Evolutionary conservation across 92 coral and sea anemone genomes (phyloP), one percentile per base, ranked within the genome.

Genomic region (Parazoanthus darwini): DNA sequence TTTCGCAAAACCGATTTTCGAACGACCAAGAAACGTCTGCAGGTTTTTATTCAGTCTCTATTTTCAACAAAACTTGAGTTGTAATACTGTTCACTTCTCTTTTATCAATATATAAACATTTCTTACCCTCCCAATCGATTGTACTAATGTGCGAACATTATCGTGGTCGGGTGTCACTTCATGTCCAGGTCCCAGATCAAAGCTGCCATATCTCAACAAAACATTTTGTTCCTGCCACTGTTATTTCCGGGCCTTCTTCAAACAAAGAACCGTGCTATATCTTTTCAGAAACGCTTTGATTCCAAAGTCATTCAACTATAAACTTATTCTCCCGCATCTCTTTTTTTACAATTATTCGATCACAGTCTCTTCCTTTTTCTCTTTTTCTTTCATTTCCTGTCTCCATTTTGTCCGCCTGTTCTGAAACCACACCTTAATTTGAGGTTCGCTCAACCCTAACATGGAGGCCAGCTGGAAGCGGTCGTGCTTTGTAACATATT

Each of bases 391-490:
- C 74, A 88, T 92, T 66, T 88, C 82, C 44, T 92, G 92, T 37
- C 96, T 92, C 97, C 98, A 95, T 74, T 97, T 97, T 50, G 99
- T 97, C 66, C 99, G 90, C 91, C 99, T 89, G 84, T 97, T 97
- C 83, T 97, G 99, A 84, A 97, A 97, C 99, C 99, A 97, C 20
- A 97, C 98, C 86, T 97, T 97, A 4, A 97, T 98, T 68, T 97
- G 99, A 56, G 98, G 93, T 88, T 97, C 99, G 26, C 94, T 91
- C 77, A 97, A 91, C 8, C 98, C 97, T 79, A 96, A 90, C 95
- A 88, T 94, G 82, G 98, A 94, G 36, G 98, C 99, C 43, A 97
- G 92, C 71, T 97, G 98, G 42, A 92, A 92, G 78, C 99, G 94
- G 77, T 97, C 98, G 70, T 93, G 90, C 81, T 97, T 97, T 11